Conservation (phyloP, 2,113 vertebrate species). For the Phasianus colchicus region DNA sequence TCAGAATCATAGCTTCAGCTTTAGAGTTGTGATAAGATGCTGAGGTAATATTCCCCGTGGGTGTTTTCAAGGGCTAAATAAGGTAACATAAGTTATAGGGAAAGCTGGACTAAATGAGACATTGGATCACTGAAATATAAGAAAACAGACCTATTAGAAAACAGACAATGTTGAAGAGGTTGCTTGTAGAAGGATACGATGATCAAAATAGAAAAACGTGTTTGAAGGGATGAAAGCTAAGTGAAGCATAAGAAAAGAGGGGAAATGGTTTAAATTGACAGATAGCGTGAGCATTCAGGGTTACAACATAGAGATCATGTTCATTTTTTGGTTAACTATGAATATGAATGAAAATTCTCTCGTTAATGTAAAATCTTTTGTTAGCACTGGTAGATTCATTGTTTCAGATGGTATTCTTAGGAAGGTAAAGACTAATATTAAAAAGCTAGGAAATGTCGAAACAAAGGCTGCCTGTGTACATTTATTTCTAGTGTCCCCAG, state of each 20-base stretch:
- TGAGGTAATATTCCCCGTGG: constrained; percentile 52
- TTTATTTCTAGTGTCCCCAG: background rate
- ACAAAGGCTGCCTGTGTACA: background rate
- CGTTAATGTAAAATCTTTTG: background rate
- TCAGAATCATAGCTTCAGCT: background rate
- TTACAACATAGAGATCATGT: background rate
- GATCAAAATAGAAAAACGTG: background rate
- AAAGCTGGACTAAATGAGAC: constrained; percentile 7
- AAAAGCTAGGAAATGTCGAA: background rate
- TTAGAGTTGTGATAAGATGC: constrained; percentile 30
- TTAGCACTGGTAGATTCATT: background rate
- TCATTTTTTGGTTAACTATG: background rate
- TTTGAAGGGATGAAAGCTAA: background rate
- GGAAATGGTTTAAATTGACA: background rate
- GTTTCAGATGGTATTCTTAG: background rate
- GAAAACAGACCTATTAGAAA: background rate
- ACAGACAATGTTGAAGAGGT: background rate
- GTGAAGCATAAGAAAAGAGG: background rate
- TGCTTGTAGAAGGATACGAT: background rate
- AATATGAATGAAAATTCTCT: constrained; percentile 14
- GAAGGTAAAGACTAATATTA: background rate
- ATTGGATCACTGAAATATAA: background rate
- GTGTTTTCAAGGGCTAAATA: constrained; percentile 54
- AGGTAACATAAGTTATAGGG: constrained; percentile 39
- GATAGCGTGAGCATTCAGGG: background rate